Percentiles rank a stretch among this genome's conserved stretches.
Evolutionary conservation across 2,797 vertebrate genomes (phyloP).

Genomic region (Percopsis omiscomaycus): DNA sequence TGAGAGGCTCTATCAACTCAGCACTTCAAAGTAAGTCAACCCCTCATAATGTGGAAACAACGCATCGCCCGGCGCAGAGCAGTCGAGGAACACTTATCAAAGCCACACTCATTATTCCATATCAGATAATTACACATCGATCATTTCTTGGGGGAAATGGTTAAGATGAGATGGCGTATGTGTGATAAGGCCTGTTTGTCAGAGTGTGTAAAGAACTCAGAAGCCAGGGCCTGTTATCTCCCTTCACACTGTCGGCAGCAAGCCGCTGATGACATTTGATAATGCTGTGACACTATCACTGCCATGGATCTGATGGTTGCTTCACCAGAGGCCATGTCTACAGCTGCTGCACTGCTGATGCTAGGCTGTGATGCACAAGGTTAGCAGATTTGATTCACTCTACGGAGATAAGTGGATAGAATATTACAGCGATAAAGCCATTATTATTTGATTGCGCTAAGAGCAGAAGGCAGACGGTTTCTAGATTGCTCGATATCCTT

Average conservation of each 20-base stretch:
- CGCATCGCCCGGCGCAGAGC: slow-evolving; percentile 53
- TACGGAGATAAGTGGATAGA: slow-evolving; percentile 5
- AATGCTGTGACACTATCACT: slow-evolving; percentile 73
- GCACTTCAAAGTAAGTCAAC: slow-evolving; percentile 50
- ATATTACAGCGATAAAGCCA: neutral
- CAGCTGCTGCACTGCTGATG: slow-evolving; percentile 57
- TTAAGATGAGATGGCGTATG: slow-evolving; percentile 70
- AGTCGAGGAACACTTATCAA: slow-evolving; percentile 71
- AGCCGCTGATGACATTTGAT: slow-evolving; percentile 76
- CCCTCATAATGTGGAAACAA: slow-evolving; percentile 61
- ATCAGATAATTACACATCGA: slow-evolving; percentile 80
- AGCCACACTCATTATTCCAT: slow-evolving; percentile 70
- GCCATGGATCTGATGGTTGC: slow-evolving; percentile 70
- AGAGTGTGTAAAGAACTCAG: slow-evolving; percentile 56
- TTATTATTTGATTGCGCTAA: neutral
- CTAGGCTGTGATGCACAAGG: slow-evolving; percentile 61
- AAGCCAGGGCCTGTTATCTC: slow-evolving; percentile 72
- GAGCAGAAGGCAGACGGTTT: no score
- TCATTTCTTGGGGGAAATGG: slow-evolving; percentile 75
- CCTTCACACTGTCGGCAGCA: slow-evolving; percentile 48
- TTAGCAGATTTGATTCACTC: slow-evolving; percentile 64
- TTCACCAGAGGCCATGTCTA: slow-evolving; percentile 71
- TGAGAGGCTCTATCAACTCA: slow-evolving; percentile 47
- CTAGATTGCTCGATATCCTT: neutral
- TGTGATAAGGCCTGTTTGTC: slow-evolving; percentile 71